phyloP scores from a whole-genome alignment of 1,140 invertebrate species.

The Euborellia annulipes region DNA sequence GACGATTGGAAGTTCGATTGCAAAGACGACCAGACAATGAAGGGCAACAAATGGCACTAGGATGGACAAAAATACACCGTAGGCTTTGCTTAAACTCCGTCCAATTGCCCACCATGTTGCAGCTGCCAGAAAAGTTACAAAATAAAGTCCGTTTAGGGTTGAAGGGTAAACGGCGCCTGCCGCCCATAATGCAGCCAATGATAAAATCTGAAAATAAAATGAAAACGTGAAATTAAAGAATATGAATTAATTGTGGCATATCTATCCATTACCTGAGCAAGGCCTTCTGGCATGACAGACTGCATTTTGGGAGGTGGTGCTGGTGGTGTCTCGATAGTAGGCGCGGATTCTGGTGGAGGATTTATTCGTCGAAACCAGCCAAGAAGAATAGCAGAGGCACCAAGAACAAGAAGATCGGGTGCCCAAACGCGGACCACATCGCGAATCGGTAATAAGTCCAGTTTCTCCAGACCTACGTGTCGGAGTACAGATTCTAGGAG shows the following conservation, averaged over 20 bases:
- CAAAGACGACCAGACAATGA: slow-evolving; percentile 61
- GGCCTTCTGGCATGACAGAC: too few relatives aligned
- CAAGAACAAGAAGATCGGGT: slow-evolving; percentile 25
- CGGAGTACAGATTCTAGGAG: slow-evolving; percentile 43
- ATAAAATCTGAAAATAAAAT: slow-evolving; percentile 3
- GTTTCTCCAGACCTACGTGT: slow-evolving; percentile 47
- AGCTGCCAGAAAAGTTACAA: slow-evolving; percentile 66
- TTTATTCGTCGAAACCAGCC: too few relatives aligned
- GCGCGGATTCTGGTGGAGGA: too few relatives aligned
- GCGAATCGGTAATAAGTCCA: slow-evolving; percentile 38
- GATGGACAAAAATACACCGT: slow-evolving; percentile 51
- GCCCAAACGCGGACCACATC: slow-evolving; percentile 31
- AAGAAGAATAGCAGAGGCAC: slow-evolving; percentile 18
- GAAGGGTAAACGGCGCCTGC: slow-evolving; percentile 66
- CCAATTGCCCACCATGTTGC: slow-evolving; percentile 81
- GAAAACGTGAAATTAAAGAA: slow-evolving; percentile 12
- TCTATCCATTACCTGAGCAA: too few relatives aligned
- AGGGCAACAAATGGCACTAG: slow-evolving; percentile 55
- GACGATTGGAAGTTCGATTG: slow-evolving; percentile 74
- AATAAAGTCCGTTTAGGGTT: slow-evolving; percentile 65
- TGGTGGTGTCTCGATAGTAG: too few relatives aligned
- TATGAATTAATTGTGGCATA: too few relatives aligned
- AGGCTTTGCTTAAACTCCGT: slow-evolving; percentile 50
- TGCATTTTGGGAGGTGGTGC: too few relatives aligned
- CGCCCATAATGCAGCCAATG: slow-evolving; percentile 50